Percentiles rank a stretch among this genome's conserved stretches.
phyloP scores from a whole-genome alignment of 2,888 invertebrate species.

The Elmis aenea region DNA sequence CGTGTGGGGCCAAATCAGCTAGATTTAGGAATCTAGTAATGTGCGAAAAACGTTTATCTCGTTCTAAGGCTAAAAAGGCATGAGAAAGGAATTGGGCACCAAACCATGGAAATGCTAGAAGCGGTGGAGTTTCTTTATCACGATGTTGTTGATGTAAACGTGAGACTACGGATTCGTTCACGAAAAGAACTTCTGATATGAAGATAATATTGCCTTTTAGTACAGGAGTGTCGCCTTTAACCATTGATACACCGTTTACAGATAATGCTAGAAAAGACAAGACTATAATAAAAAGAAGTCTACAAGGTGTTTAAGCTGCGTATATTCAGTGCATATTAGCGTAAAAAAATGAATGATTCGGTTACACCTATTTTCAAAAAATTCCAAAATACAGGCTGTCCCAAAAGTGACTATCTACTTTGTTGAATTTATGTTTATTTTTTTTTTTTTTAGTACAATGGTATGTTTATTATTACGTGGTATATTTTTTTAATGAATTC shows the following conservation, averaged over 20 bases:
- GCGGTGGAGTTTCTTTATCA: constrained; percentile 61
- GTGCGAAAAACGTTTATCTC: constrained; percentile 53
- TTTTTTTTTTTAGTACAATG: too few species aligned
- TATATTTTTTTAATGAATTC: too few species aligned
- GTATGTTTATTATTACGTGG: too few species aligned
- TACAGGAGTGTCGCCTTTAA: constrained; percentile 57
- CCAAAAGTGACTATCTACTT: too few species aligned
- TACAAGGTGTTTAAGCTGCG: too few species aligned
- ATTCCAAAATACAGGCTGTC: too few species aligned
- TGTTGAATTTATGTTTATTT: too few species aligned
- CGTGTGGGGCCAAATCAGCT: constrained; percentile 57
- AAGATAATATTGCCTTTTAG: constrained; percentile 60
- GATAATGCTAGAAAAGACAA: too few species aligned
- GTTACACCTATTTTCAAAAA: too few species aligned
- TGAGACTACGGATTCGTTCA: constrained; percentile 57
- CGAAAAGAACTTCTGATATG: constrained; percentile 58
- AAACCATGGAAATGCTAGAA: constrained; percentile 61
- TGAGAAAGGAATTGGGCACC: constrained; percentile 61
- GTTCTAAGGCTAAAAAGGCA: constrained; percentile 56
- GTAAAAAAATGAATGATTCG: background rate
- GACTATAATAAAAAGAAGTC: too few species aligned
- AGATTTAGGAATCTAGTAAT: constrained; percentile 59
- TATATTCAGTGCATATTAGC: too few species aligned
- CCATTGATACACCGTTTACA: constrained; percentile 56
- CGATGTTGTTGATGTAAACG: constrained; percentile 58